These are phyloP conservation scores for Elmis aenea DNA, from an alignment of 2,888 invertebrate species.

Conservation along the genomic window DNA sequence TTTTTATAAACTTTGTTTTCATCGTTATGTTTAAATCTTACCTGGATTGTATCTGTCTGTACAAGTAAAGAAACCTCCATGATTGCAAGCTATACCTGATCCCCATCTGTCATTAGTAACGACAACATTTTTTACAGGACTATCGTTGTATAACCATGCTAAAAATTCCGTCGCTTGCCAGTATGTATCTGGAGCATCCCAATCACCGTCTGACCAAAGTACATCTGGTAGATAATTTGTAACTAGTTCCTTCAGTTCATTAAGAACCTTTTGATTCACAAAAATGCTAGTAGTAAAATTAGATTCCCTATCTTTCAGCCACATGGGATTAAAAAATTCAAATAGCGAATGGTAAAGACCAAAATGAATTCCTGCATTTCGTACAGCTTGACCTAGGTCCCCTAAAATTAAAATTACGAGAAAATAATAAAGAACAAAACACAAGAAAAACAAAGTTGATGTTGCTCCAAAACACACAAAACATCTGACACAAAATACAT, in stretches of 20 bases:
- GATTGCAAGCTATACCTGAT: constrained; percentile 62
- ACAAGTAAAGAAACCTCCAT: constrained; percentile 87
- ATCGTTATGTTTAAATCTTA: no score
- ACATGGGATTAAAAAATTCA: constrained; percentile 86
- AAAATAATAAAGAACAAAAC: no score
- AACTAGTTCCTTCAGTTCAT: constrained; percentile 76
- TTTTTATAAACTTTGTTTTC: no score
- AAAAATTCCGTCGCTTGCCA: constrained; percentile 82
- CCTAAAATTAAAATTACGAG: no score
- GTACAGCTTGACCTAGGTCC: constrained; percentile 66
- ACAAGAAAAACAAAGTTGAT: no score
- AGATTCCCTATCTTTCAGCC: constrained; percentile 62
- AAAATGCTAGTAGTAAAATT: constrained; percentile 62
- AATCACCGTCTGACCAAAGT: constrained; percentile 92
- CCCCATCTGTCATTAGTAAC: constrained; percentile 97
- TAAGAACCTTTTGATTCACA: constrained; percentile 64
- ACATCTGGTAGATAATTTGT: constrained; percentile 67
- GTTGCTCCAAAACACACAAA: no score
- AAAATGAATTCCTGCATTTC: constrained; percentile 60
- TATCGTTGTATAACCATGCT: constrained; percentile 89
- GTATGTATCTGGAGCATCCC: constrained; percentile 79
- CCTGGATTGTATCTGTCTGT: constrained; percentile 78
- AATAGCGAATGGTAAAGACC: constrained; percentile 82
- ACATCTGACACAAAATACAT: no score
- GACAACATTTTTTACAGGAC: constrained; percentile 80